Conservation (phyloP, 2,888 invertebrate genomes). For the Pyrrhosoma nymphula region DNA sequence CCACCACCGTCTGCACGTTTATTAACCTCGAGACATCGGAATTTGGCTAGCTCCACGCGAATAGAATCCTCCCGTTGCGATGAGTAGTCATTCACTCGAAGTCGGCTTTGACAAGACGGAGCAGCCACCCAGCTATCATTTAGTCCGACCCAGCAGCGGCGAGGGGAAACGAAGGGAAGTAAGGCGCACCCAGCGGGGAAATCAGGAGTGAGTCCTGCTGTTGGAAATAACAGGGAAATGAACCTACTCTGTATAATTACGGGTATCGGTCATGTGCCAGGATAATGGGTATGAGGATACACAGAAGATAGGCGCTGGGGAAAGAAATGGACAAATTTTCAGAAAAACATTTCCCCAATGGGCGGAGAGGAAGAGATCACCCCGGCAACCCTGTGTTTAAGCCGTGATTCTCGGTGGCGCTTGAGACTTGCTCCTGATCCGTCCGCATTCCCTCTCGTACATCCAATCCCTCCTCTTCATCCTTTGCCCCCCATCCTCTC, state of each 20-base stretch:
- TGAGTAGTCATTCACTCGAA: too few relatives aligned
- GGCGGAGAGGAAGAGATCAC: too few relatives aligned
- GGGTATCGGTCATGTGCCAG: neutral
- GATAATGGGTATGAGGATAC: neutral
- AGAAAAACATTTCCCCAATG: neutral
- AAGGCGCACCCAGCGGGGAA: neutral
- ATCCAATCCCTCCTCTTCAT: neutral
- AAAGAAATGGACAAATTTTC: neutral
- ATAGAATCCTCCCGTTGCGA: too few relatives aligned
- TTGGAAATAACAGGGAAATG: neutral
- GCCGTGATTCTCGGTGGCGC: neutral
- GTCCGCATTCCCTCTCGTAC: neutral
- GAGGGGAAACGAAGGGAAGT: neutral
- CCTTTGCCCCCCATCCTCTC: too few relatives aligned
- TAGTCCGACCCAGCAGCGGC: neutral
- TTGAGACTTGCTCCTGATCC: too few relatives aligned
- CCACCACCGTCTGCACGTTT: too few relatives aligned
- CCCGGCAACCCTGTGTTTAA: constrained; percentile 47
- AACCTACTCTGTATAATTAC: neutral
- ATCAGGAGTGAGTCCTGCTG: neutral
- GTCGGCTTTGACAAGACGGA: too few relatives aligned
- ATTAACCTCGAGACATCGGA: too few relatives aligned
- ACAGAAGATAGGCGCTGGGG: neutral
- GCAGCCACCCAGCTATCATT: neutral
- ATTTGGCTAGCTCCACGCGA: too few relatives aligned